Base-by-base conservation (phyloP, 2,113 vertebrate species). In the Neomonachus schauinslandi region DNA sequence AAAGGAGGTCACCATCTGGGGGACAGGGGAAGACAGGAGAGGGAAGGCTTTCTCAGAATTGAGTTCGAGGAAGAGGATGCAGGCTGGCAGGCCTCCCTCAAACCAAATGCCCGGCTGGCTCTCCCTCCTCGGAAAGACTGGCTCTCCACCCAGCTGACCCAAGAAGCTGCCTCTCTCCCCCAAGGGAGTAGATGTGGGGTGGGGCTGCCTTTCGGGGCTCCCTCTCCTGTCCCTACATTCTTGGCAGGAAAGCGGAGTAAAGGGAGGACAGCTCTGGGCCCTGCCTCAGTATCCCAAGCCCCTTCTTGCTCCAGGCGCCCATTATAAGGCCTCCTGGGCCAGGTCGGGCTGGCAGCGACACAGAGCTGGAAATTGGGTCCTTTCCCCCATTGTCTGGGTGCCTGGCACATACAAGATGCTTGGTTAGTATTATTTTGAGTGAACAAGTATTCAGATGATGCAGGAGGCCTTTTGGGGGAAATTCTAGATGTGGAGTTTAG, bases 31-130 rank as follows among this genome's bases (percentile, higher is more conserved):
- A 19, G 7, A 12, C 18, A 28, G 72, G 53, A 53, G 31, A 79
- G 76, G 28, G 67, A n/a, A 67, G 57, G 46, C 83, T 94, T 98
- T 97, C 97, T 96, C 53, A 91, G 97, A 97, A 98, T 0, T n/a
- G 33, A 53, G 51, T 55, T 96, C 6, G 1, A 95, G 94, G 97
- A 96, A 97, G 42, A 94, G 65, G 69, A 46, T 24, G 1, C 31
- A 36, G 67, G 42, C 83, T 96, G 97, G 95, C 96, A 91, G 55
- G 2, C 14, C 0, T 93, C 82, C 72, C 31, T 79, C 89, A 10
- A 31, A 33, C 19, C 51, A 12, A 63, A 51, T 0, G 3, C 72
- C 77, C 28, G 8, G 72, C 28, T 61, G 31, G 69, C 28, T 21
- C 51, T 74, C 57, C 21, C 42, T 59, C 88, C 61, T 83, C 18